phyloP scores from a whole-genome alignment of 2,888 invertebrate species.

The Elysia crispata region DNA sequence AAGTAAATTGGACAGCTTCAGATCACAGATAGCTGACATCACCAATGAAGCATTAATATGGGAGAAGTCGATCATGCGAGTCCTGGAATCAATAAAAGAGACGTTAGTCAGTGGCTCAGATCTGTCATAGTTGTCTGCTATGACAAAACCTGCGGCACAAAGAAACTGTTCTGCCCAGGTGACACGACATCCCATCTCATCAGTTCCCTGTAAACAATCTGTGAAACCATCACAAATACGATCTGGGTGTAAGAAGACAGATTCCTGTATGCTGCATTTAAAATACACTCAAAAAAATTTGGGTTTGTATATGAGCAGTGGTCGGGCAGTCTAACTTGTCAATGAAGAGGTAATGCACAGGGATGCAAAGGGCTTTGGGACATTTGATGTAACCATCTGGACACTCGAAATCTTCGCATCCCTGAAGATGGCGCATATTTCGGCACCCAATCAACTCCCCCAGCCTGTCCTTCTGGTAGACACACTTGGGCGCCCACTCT shows the following conservation, averaged over 20 bases:
- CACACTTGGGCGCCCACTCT: constrained; percentile 33
- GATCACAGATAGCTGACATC: neutral
- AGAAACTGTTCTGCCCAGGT: constrained; percentile 14
- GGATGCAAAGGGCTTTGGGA: constrained; percentile 29
- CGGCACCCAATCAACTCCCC: constrained; percentile 28
- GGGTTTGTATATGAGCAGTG: neutral
- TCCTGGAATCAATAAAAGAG: constrained; percentile 16
- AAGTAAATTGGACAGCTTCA: neutral
- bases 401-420: constrained; percentile 22
- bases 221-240: constrained; percentile 21
- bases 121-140: neutral
- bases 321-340: constrained; percentile 17
- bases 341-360: constrained; percentile 29
- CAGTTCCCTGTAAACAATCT: constrained; percentile 32
- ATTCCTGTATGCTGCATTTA: neutral
- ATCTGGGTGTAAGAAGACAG: constrained; percentile 34
- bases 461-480: constrained; percentile 36
- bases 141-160: constrained; percentile 29
- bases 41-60: constrained; percentile 29
- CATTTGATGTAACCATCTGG: constrained; percentile 39
- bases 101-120: neutral
- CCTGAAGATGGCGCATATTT: constrained; percentile 32
- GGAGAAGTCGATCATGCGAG: constrained; percentile 29
- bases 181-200: constrained; percentile 36
- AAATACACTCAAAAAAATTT: neutral